Conservation (phyloP, 2,797 vertebrate genomes). For the Sebastes cheni region DNA sequence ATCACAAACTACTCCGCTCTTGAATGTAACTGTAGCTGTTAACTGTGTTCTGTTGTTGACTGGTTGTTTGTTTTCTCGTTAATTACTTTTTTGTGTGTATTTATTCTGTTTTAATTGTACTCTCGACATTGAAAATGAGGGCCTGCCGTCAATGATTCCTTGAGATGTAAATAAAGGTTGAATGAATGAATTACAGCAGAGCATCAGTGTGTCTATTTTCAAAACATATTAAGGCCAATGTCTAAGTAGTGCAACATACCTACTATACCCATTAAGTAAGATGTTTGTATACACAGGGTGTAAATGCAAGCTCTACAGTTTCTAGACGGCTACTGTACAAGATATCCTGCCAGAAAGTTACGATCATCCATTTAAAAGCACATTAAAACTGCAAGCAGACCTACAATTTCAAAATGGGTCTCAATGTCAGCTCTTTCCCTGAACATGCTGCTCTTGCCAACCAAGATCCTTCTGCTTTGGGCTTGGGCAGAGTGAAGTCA, state of each 20-base stretch:
- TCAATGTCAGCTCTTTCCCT: background rate
- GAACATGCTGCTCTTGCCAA: conserved; percentile 13
- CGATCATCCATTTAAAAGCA: background rate
- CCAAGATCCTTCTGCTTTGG: background rate
- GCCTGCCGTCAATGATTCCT: no score
- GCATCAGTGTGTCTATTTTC: background rate
- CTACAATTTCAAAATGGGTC: background rate
- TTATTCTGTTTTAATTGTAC: no score
- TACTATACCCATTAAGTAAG: background rate
- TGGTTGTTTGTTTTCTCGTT: no score
- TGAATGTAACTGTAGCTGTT: no score
- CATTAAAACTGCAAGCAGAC: background rate
- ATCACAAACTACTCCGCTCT: rapidly evolving
- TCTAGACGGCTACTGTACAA: background rate
- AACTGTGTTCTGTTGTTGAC: no score
- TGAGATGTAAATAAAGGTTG: no score
- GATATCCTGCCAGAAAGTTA: background rate
- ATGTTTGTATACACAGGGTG: background rate
- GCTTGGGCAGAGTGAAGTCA: background rate
- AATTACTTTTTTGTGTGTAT: no score
- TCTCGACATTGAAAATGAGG: no score
- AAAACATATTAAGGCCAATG: background rate
- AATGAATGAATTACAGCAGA: background rate
- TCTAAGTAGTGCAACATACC: background rate
- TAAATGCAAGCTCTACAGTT: background rate